Evolutionary conservation across 2,888 invertebrate genomes (phyloP).

Genomic region (Pterostichus niger): DNA sequence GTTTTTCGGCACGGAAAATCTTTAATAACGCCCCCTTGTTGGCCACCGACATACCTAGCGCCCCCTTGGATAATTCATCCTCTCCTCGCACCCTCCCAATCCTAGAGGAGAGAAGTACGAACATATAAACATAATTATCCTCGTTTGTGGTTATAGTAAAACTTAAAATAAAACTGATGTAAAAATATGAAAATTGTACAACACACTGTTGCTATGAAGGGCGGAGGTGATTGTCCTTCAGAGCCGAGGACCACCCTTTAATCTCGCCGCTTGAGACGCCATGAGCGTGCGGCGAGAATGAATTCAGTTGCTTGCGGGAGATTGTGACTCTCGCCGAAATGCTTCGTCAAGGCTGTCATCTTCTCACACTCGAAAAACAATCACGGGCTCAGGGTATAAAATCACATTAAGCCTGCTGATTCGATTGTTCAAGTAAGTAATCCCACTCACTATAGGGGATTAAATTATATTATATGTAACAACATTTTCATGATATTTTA

Average conservation of each 20-base stretch:
- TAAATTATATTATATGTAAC: no score
- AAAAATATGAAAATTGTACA: no score
- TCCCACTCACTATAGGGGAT: no score
- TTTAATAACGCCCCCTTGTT: no score
- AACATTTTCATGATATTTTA: no score
- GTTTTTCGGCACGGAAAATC: no score
- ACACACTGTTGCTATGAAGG: background rate
- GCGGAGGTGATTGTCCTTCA: conserved; percentile 32
- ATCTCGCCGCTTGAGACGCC: conserved; percentile 44
- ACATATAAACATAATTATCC: no score
- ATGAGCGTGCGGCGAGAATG: conserved; percentile 47
- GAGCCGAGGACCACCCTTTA: conserved; percentile 38
- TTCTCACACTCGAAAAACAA: conserved; percentile 36
- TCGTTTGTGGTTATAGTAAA: background rate
- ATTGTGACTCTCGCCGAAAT: conserved; percentile 37
- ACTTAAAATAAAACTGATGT: background rate
- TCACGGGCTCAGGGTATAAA: background rate
- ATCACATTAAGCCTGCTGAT: conserved; percentile 37
- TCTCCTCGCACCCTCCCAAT: no score
- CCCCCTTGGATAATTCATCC: no score
- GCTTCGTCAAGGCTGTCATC: conserved; percentile 29
- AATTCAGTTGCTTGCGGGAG: conserved; percentile 43
- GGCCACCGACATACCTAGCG: no score
- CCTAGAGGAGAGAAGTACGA: no score
- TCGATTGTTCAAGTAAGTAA: background rate